These are phyloP conservation scores for Columba janthina DNA, from an alignment of 2,113 vertebrate species.

Conservation along the genomic window DNA sequence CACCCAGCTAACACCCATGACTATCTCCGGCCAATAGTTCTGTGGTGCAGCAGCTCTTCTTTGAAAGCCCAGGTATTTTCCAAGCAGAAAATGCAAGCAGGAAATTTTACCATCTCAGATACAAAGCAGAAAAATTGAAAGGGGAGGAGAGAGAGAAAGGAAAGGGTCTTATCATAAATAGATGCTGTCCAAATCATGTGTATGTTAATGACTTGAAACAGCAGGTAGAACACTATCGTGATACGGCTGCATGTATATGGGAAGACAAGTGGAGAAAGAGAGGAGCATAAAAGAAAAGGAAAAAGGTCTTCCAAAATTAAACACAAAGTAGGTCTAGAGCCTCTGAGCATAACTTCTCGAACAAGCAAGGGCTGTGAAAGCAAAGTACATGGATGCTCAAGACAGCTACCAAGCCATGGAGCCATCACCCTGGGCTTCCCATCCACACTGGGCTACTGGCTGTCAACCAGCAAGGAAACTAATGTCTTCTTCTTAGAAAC, in stretches of 20 bases:
- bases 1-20: neutral
- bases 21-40: neutral
- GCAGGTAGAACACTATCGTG: neutral
- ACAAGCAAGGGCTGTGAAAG: neutral
- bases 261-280: constrained; percentile 14
- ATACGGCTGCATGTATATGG: neutral
- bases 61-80: neutral
- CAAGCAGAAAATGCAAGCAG: neutral
- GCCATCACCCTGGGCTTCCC: neutral
- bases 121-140: neutral
- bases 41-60: neutral
- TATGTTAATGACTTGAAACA: neutral
- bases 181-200: neutral
- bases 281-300: neutral
- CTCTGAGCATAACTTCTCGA: neutral
- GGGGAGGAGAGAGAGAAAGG: neutral
- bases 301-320: neutral
- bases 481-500: neutral
- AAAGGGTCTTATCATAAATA: neutral
- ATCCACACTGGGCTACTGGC: fast-evolving
- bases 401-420: neutral
- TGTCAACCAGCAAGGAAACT: neutral
- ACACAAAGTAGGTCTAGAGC: neutral
- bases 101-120: neutral
- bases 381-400: neutral